Evolutionary conservation across 2,888 invertebrate genomes (phyloP), one percentile per base, ranked within the genome.

Genomic region (Eristalis tenax): DNA sequence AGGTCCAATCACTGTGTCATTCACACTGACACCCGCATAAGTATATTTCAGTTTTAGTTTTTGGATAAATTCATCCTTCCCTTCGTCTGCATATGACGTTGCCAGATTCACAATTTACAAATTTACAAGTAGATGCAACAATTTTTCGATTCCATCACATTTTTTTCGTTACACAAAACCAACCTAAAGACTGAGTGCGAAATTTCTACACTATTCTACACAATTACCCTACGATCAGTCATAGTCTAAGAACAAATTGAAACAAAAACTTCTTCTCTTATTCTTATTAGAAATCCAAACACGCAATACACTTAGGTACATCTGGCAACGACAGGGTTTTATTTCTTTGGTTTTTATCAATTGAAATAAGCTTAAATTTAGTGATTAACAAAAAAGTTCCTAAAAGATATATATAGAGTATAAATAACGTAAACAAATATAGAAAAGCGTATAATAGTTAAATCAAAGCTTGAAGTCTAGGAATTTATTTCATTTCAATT

Each of bases 1-100:
- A 92, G 96, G 96, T 92, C 96, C 97, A 90, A 95, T 98, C 90
- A 97, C 97, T 90, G 96, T 98, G 91, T 97, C 98, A 93, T 98
- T 99, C 93, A 97, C 96, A 93, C 96, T 99, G 90, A 98, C 97
- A 93, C 98, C 98, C 91, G 97, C 98, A 94, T 97, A 96, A 94
- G 69, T 40, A 13, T 4, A 10, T 59, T 77, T 71, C 43, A 73
- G 66, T 71, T 76, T 83, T 40, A 4, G 18, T 76, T 59, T 70
- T 80, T 68, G 71, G 10, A n/a, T 43, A 43, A 43, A n/a, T 18
- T 18, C 2, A 5, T 18, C 13, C 38, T 15, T 18, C 6, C 13
- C 63, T 50, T 6, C 40, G 18, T 2, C 50, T 2, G 18, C 18
- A 43, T n/a, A 43, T 43, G n/a, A 65, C 18, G 82, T 86, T 86